Conservation (phyloP, 2,888 invertebrate genomes). For the Philereme transversata region DNA sequence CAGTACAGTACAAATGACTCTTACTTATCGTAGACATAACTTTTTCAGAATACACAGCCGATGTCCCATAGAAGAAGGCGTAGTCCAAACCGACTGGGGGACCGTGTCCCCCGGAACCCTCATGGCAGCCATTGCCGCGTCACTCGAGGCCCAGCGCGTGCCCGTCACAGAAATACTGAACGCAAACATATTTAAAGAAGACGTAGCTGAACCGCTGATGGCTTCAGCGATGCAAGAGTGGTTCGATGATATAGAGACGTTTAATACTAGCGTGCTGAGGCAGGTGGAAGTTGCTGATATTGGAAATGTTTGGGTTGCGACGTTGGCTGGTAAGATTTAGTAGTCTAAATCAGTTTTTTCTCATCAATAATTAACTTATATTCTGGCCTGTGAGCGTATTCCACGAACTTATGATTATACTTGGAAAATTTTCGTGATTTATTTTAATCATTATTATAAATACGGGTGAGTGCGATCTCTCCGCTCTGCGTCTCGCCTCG, state of each 20-base stretch:
- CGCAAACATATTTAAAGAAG: constrained; percentile 68
- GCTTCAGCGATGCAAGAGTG: constrained; percentile 67
- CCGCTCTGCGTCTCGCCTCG: too few relatives aligned
- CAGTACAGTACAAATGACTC: too few relatives aligned
- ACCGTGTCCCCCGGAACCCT: constrained; percentile 84
- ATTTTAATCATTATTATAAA: too few relatives aligned
- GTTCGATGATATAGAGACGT: constrained; percentile 64
- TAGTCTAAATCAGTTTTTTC: too few relatives aligned
- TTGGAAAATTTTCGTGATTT: too few relatives aligned
- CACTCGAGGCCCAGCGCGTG: constrained; percentile 84
- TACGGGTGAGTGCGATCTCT: too few relatives aligned
- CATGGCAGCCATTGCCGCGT: constrained; percentile 84
- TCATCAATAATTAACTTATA: too few relatives aligned
- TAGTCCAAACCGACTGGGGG: constrained; percentile 86
- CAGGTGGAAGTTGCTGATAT: constrained; percentile 60
- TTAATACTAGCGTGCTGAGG: constrained; percentile 44
- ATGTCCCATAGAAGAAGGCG: constrained; percentile 87
- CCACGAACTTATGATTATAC: too few relatives aligned
- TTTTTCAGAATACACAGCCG: constrained; percentile 67
- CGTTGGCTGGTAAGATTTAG: constrained; percentile 77
- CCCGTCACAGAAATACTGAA: constrained; percentile 74
- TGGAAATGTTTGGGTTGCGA: constrained; percentile 85
- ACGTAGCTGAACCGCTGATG: constrained; percentile 67
- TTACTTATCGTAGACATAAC: not conserved
- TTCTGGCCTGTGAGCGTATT: too few relatives aligned